Conservation (phyloP, 2,113 vertebrate genomes). For the Varanus komodoensis region DNA sequence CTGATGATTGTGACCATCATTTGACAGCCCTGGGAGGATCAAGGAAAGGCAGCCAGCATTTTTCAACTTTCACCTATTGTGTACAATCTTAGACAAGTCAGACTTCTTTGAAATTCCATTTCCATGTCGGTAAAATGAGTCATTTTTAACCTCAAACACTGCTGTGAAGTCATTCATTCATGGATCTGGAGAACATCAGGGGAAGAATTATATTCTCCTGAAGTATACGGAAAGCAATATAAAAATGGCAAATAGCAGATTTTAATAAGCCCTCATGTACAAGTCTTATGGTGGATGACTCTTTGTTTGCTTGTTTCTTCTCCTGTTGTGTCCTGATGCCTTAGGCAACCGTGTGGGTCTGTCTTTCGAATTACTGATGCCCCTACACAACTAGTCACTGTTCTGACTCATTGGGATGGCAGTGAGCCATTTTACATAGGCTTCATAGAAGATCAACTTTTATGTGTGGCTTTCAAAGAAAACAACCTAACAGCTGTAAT, state of each 20-base stretch:
- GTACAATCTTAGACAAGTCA: background rate
- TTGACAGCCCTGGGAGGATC: background rate
- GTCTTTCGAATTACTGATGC: slow-evolving; percentile 11
- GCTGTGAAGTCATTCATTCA: background rate
- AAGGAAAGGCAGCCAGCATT: background rate
- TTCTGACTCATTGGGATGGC: slow-evolving; percentile 20
- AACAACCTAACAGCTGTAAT: slow-evolving; percentile 2
- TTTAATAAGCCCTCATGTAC: background rate
- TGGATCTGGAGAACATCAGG: background rate
- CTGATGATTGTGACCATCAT: background rate
- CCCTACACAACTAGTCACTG: background rate
- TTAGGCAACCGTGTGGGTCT: background rate
- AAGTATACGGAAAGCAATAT: background rate
- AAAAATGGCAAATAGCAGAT: background rate
- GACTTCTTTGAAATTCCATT: background rate
- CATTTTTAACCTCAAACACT: background rate
- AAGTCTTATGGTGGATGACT: too few species aligned
- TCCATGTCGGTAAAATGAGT: background rate
- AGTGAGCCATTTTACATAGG: slow-evolving; percentile 12
- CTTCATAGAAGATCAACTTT: slow-evolving; percentile 23
- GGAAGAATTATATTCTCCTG: background rate
- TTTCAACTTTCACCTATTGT: background rate
- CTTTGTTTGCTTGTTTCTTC: background rate
- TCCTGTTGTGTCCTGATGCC: background rate
- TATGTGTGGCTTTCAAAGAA: slow-evolving; percentile 25